phyloP scores from a whole-genome alignment of 2,888 invertebrate genomes.

The Amblyjoppa fuscipennis region DNA sequence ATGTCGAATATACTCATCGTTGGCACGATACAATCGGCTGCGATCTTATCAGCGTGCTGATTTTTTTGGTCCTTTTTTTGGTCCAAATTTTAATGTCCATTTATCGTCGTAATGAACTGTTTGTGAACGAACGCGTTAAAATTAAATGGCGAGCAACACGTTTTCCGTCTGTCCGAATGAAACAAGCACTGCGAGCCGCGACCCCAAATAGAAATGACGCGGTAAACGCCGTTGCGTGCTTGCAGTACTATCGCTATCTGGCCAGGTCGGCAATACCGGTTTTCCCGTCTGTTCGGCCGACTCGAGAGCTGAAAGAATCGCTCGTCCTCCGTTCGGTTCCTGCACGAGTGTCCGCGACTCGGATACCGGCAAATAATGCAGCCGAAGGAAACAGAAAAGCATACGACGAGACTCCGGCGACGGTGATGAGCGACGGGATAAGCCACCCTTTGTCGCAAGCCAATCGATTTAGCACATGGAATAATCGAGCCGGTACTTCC shows the following conservation, averaged over 20 bases:
- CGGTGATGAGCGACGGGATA: constrained; percentile 18
- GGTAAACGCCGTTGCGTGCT: constrained; percentile 28
- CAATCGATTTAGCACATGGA: constrained; percentile 22
- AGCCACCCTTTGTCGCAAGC: constrained; percentile 13
- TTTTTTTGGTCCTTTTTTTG: not conserved
- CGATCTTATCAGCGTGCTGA: not conserved
- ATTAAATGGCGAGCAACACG: not conserved
- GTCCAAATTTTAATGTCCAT: not conserved
- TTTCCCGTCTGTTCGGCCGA: constrained; percentile 22
- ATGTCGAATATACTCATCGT: not conserved
- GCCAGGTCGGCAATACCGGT: constrained; percentile 55
- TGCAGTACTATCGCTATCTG: constrained; percentile 11
- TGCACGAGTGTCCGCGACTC: not conserved
- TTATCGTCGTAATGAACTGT: not conserved
- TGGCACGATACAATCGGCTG: too few species aligned
- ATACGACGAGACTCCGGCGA: not conserved
- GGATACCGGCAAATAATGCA: constrained; percentile 47
- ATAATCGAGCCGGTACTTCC: constrained; percentile 1
- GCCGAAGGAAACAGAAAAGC: constrained; percentile 39
- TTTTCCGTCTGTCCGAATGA: not conserved
- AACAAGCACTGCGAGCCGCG: not conserved
- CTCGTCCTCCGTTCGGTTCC: constrained; percentile 14
- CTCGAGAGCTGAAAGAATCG: constrained; percentile 25
- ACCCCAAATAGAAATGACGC: constrained; percentile 26
- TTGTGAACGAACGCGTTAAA: not conserved